Evolutionary conservation across 2,888 invertebrate genomes (phyloP).

Genomic region (Oxycera nigricornis): DNA sequence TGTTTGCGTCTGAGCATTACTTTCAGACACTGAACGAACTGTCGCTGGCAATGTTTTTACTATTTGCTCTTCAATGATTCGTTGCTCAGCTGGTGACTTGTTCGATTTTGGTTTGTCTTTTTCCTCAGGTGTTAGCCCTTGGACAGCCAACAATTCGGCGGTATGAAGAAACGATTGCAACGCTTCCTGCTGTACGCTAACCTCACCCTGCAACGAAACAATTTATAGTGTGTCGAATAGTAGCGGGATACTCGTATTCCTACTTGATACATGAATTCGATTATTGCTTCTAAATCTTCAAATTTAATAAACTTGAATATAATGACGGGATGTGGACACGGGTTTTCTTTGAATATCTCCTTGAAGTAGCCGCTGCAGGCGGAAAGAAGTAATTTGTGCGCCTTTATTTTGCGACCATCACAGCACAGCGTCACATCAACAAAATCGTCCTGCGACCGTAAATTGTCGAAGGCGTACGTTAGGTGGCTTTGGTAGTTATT

Average conservation of each 20-base stretch:
- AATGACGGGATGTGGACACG: constrained; percentile 81
- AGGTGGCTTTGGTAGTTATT: constrained; percentile 84
- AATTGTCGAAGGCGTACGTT: constrained; percentile 79
- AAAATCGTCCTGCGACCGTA: constrained; percentile 73
- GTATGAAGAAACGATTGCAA: constrained; percentile 79
- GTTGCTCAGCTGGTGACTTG: constrained; percentile 48
- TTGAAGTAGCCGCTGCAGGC: constrained; percentile 85
- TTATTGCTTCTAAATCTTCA: constrained; percentile 77
- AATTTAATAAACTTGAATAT: constrained; percentile 81
- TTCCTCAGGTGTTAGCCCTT: constrained; percentile 71
- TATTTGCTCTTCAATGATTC: constrained; percentile 53
- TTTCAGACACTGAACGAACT: constrained; percentile 57
- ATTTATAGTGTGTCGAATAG: not conserved
- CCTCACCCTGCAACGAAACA: constrained; percentile 75
- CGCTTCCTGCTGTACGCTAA: constrained; percentile 81
- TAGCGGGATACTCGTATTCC: constrained; percentile 42
- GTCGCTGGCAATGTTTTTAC: constrained; percentile 52
- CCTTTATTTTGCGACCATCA: constrained; percentile 82
- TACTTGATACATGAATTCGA: constrained; percentile 79
- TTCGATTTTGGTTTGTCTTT: constrained; percentile 59
- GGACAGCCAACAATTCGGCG: constrained; percentile 78
- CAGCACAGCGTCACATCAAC: constrained; percentile 87
- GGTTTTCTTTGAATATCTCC: constrained; percentile 76
- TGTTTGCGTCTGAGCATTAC: constrained; percentile 43
- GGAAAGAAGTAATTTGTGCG: constrained; percentile 84